A percentile compares a stretch with the other conserved stretches of the same genome.
These are phyloP conservation scores for Phylloscopus trochilus DNA, from an alignment of 2,113 vertebrate species.

Conservation along the genomic window DNA sequence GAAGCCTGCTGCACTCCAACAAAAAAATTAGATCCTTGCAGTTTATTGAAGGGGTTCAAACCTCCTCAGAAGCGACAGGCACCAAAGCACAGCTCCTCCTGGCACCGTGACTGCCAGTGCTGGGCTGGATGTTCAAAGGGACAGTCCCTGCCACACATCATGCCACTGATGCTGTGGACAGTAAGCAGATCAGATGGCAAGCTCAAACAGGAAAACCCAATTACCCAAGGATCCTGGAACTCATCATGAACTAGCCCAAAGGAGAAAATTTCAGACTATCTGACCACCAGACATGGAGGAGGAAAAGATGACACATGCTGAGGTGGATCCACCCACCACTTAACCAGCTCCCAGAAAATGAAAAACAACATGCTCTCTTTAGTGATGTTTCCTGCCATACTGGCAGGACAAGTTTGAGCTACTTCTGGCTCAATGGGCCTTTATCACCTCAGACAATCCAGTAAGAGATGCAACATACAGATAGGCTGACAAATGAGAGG, in stretches of 20 bases:
- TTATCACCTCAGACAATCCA: accelerated
- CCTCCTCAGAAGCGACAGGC: accelerated
- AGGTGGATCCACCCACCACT: accelerated
- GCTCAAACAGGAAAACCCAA: not conserved
- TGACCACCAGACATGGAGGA: not conserved
- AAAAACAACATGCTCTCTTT: not conserved
- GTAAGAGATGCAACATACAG: not conserved
- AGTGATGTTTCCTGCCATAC: not conserved
- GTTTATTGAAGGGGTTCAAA: not conserved
- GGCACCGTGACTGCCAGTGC: accelerated
- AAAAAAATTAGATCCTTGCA: not conserved
- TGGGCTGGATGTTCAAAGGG: not conserved
- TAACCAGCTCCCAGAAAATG: not conserved
- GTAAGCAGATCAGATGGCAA: no score
- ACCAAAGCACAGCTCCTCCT: not conserved
- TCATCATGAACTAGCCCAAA: not conserved
- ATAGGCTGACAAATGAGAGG: accelerated
- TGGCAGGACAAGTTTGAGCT: not conserved
- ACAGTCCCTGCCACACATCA: not conserved
- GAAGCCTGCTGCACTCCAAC: no score
- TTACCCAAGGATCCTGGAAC: not conserved
- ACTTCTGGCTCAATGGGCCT: not conserved
- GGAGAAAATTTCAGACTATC: not conserved
- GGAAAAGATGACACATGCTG: not conserved
- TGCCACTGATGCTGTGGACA: not conserved